Conservation (phyloP, 1,140 invertebrate species). For the Neodiprion virginianus region DNA sequence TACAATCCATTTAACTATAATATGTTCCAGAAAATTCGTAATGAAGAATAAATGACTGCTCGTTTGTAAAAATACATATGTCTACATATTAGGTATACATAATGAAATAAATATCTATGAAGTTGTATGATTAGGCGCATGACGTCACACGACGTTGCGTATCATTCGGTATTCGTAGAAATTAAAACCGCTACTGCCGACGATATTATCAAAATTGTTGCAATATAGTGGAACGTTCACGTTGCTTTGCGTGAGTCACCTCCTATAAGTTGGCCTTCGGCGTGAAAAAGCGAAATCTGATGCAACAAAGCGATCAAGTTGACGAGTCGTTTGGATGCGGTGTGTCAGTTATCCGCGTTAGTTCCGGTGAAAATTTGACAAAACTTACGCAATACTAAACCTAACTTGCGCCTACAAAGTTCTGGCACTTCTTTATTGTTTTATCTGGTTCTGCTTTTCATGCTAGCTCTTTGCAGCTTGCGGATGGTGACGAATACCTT, state of each 20-base stretch:
- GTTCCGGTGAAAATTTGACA: neutral
- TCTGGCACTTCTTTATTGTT: neutral
- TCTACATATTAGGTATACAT: no score
- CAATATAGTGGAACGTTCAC: neutral
- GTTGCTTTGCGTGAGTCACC: neutral
- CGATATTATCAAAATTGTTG: neutral
- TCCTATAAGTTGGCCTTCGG: neutral
- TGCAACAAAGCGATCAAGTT: neutral
- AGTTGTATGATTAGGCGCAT: no score
- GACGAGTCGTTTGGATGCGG: neutral
- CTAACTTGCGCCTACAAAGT: no score
- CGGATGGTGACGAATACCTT: neutral
- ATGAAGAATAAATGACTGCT: no score
- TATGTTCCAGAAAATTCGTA: no score
- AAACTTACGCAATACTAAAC: neutral
- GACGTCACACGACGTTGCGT: no score
- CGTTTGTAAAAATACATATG: no score
- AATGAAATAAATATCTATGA: no score
- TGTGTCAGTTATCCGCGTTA: no score
- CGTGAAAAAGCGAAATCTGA: neutral
- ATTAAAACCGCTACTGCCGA: neutral
- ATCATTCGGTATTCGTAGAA: neutral
- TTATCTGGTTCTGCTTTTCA: neutral
- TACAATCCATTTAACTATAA: no score
- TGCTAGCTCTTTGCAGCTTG: no score